These are phyloP conservation scores for Sporophila hypoxantha DNA, from an alignment of 2,113 vertebrate species.

Conservation along the genomic window DNA sequence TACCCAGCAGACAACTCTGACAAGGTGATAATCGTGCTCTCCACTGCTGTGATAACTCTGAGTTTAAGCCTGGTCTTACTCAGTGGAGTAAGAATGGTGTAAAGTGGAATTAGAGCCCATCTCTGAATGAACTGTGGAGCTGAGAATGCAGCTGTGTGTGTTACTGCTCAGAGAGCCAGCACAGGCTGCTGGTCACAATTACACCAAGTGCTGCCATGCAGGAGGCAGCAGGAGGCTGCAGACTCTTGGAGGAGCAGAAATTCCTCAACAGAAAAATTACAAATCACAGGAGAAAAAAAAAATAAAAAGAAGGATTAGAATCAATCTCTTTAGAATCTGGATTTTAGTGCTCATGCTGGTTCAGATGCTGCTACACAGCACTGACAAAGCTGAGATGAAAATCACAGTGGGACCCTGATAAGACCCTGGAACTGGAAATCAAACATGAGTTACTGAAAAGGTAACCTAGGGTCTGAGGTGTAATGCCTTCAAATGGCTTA, in stretches of 20 bases:
- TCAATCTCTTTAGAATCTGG: neutral
- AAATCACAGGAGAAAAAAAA: too few species aligned
- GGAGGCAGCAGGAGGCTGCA: neutral
- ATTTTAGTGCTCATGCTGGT: neutral
- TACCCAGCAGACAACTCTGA: neutral
- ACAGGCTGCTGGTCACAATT: neutral
- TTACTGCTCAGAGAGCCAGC: neutral
- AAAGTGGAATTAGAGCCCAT: neutral
- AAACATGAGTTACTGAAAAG: neutral
- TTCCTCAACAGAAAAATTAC: neutral
- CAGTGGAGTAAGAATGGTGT: neutral
- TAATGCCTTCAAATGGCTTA: neutral
- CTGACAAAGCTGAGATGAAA: neutral
- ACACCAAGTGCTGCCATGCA: neutral
- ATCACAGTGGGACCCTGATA: neutral
- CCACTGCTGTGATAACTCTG: neutral
- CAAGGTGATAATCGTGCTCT: neutral
- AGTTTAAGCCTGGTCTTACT: neutral
- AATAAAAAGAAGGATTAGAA: neutral
- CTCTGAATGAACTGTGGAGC: neutral
- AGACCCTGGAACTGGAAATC: neutral
- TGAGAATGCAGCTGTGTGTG: neutral
- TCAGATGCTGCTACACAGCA: neutral
- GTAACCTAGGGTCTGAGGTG: neutral
- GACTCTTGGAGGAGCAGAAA: neutral